Evolutionary conservation across 2,888 invertebrate species (phyloP), one percentile per base, ranked within the genome.

Genomic region (Drosophila affinis): DNA sequence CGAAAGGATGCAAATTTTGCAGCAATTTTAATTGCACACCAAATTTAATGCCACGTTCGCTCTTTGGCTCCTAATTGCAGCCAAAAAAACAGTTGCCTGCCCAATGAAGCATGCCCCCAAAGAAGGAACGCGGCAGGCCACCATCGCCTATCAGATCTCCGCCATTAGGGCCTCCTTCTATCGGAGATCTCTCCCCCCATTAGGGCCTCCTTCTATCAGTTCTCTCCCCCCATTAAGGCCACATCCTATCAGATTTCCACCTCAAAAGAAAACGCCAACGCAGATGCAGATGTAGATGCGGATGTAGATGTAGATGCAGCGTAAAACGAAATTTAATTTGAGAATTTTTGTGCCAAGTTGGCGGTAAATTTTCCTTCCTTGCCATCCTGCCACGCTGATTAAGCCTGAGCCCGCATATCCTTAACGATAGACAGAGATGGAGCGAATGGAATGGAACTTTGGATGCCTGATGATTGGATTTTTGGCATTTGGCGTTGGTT

Each of bases 21-120:
- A 64, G 58, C 52, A 62, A 72, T 86, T 81, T 87, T 85, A 85
- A 85, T 85, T 81, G 82, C 85, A 60, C 63, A 61, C 67, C 57
- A 61, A 81, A 78, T 71, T 73, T 67, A 70, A 62, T 47, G 71
- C 73, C 73, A 54, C 58, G 27, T 6, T 39, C 14, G 14, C 47
- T 73, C 60, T 76, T 69, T 65, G 61, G 49, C 57, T 51, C 74
- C 85, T 87, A 87, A 87, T 83, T 83, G 83, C 87, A 65, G 47
- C 39, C 39, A 39, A 39, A 39, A 39, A 39, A 39, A 39, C 62
- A 52, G 65, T 69, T 71, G 72, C 55, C 75, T 74, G 69, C 56
- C 62, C 69, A 78, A 69, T 39, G 39, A 81, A 73, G 74, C 87
- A 59, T 73, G 65, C 45, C 57, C 63, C 69, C 34, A 14, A 9